Base-by-base conservation (phyloP, 2,888 invertebrate species). In the Heliconius ethilla region DNA sequence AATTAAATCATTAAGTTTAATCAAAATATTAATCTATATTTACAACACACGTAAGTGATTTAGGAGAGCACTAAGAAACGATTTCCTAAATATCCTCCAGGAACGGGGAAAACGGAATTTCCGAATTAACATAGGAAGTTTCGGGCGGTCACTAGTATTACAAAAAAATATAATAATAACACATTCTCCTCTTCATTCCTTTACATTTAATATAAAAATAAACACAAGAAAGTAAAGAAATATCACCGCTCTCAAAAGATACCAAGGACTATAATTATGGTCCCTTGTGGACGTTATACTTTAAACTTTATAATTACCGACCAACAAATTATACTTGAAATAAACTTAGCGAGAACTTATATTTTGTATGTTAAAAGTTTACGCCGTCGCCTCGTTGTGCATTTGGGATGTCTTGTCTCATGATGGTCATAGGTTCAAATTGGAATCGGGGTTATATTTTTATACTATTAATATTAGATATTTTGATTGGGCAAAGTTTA, bases 251-350 rank as follows among this genome's bases (percentile, higher is more conserved):
- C 70, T 81, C 77, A 76, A 69, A 76, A 75, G 75, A 75, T 65
- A 62, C 72, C 45, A 70, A 75, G 81, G 77, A 77, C 77, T 77
- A 75, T 81, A 80, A 82, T 82, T 82, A 80, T 59, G 75, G 63
- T 69, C 76, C 79, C 75, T 78, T 78, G 77, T 75, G 78, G 80
- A 80, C 80, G 76, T 70, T 80, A 72, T 59, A 67, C 70, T 80
- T 77, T 75, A 69, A 79, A 78, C 79, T 76, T 75, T 78, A 81
- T 81, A 79, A 81, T 79, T 81, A 76, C 65, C 66, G 66, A 27
- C 70, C 69, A 75, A 73, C 74, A 74, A 79, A 78, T 76, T 75
- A 79, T 62, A 76, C 70, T 51, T 51, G 70, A 79, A 74, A 79
- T 70, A 78, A 76, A 62, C 59, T 76, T 77, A 45, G 40, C 25